Percentiles rank a stretch among this genome's conserved stretches.
phyloP scores from a whole-genome alignment of 2,113 vertebrate genomes.

The Melospiza melodia region DNA sequence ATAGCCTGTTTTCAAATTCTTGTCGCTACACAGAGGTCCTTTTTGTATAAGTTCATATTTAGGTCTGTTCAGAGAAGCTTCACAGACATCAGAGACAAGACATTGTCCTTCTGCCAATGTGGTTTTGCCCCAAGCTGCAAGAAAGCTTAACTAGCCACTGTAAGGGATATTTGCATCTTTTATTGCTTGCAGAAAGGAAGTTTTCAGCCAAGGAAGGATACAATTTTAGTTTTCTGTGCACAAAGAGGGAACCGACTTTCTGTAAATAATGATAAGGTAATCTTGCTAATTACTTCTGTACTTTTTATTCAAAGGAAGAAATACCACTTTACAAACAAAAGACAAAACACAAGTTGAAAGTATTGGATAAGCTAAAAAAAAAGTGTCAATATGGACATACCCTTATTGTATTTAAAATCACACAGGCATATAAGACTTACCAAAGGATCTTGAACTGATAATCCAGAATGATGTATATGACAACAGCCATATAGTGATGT shows the following conservation, averaged over 20 bases:
- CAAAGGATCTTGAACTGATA: background rate
- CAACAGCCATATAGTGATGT: background rate
- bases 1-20: background rate
- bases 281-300: background rate
- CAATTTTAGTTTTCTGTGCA: background rate
- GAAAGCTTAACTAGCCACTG: background rate
- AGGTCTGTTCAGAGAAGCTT: slow-evolving; percentile 4
- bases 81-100: background rate
- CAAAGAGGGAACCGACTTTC: background rate
- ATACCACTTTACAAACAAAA: background rate
- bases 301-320: background rate
- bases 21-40: background rate
- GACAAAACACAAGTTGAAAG: background rate
- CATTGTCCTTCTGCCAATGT: background rate
- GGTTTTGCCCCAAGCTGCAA: background rate
- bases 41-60: slow-evolving; percentile 1
- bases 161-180: background rate
- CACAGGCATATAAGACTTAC: background rate
- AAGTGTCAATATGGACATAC: background rate
- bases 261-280: background rate
- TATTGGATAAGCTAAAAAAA: background rate
- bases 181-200: background rate
- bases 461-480: background rate
- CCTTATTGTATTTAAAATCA: background rate
- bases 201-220: background rate